Evolutionary conservation across 2,888 invertebrate genomes (phyloP), one percentile per base, ranked within the genome.

Genomic region (Coenonympha arcania): DNA sequence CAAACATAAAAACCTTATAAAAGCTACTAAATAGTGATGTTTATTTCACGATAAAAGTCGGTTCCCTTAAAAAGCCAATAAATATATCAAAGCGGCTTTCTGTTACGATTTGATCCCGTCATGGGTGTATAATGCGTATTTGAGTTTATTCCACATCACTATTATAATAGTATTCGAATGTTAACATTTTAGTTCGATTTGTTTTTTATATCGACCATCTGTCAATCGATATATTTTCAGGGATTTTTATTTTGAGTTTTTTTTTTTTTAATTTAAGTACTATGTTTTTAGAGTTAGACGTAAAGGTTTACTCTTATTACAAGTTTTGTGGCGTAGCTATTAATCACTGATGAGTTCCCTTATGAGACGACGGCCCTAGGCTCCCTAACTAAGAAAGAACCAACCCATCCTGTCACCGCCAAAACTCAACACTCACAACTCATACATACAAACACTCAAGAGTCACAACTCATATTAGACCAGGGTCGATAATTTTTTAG

Each of bases 1-100:
- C 0, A 48, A 56, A 55, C 68, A 75, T 79, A 76, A 80, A 54
- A 79, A 74, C 66, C 71, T 73, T 77, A 76, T 78, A 77, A 80
- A 77, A 64, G 72, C 71, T 66, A 80, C 78, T 82, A 83, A 82
- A 82, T 76, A 81, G 73, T 77, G 62, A 76, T 77, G 71, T 83
- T 83, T 81, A 83, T 83, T 62, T 55, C 71, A 61, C 66, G 71
- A 64, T 79, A 78, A 80, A 79, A 61, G 82, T 82, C 79, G 61
- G 62, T 64, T 61, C 62, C 61, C 66, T 71, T 73, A 71, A 76
- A 75, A 71, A 59, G 57, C 56, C 73, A 68, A 76, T 80, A 83
- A 81, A 82, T 80, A 76, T 79, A 76, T 79, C 78, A 79, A 67
- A 71, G 64, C 49, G 59, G 60, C 55, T 54, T 65, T 66, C 65